A percentile compares a stretch with the other conserved stretches of the same genome.
These are phyloP conservation scores for Urocynchramus pylzowi DNA, from an alignment of 2,113 vertebrate species.

Conservation along the genomic window DNA sequence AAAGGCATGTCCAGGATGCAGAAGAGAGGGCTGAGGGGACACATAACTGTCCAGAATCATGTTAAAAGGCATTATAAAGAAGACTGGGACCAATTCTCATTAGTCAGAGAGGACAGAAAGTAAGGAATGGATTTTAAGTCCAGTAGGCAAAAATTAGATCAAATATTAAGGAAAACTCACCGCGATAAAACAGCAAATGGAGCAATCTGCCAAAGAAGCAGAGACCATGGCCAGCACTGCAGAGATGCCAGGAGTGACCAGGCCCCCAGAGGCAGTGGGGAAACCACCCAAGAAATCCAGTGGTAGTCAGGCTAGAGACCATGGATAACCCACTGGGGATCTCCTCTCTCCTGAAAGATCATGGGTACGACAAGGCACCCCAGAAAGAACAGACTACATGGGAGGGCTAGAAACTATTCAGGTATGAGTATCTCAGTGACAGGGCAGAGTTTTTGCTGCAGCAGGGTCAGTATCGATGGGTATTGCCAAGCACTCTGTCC, in stretches of 20 bases:
- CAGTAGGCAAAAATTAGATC: conserved; percentile 20
- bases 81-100: not conserved
- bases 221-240: not conserved
- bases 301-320: not conserved
- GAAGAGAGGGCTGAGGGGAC: not conserved
- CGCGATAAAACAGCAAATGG: not conserved
- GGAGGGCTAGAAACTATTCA: not conserved
- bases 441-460: not conserved
- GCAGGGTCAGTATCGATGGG: not conserved
- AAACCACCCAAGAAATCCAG: conserved; percentile 5
- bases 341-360: not conserved
- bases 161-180: not conserved
- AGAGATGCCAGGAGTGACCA: not conserved
- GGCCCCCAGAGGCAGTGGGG: not conserved
- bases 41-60: not conserved
- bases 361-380: not conserved
- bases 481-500: not conserved
- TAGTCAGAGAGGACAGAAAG: conserved; percentile 46
- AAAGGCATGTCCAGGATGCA: not conserved
- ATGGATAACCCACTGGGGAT: not conserved
- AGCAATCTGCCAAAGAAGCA: not conserved
- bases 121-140: conserved; percentile 33
- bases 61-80: not conserved
- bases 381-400: not conserved
- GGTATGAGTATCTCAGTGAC: not conserved